A percentile compares a stretch with the other conserved stretches of the same genome.
Conservation (phyloP, 2,888 invertebrate genomes). For the Entomobrya proxima region DNA sequence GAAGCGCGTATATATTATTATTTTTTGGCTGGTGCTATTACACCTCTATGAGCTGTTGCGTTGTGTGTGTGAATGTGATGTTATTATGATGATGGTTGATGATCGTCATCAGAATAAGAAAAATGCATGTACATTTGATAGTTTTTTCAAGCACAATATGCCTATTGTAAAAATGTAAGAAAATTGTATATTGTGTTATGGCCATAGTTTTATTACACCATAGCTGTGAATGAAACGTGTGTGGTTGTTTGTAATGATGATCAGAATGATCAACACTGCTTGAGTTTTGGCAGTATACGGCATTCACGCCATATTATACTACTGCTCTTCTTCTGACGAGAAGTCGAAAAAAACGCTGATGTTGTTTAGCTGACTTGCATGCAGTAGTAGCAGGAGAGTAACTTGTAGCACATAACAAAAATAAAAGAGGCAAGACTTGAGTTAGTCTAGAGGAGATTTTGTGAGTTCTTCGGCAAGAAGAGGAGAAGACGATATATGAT, state of each 20-base stretch:
- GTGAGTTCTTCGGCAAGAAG: neutral
- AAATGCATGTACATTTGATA: neutral
- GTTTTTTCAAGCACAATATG: neutral
- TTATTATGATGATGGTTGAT: neutral
- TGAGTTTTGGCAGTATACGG: neutral
- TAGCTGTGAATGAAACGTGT: slow-evolving; percentile 16
- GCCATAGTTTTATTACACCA: slow-evolving; percentile 1
- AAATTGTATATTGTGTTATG: neutral
- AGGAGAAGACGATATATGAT: slow-evolving; percentile 33
- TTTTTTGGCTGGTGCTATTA: too few species aligned
- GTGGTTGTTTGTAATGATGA: neutral
- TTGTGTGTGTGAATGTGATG: neutral
- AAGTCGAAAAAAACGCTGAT: too few species aligned
- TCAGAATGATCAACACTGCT: neutral
- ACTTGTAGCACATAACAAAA: too few species aligned
- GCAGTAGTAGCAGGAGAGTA: too few species aligned
- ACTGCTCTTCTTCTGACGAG: too few species aligned
- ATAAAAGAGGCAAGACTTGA: too few species aligned
- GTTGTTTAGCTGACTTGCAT: too few species aligned
- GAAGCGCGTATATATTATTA: too few species aligned
- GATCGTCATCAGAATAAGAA: neutral
- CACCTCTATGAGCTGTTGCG: neutral
- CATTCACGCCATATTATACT: neutral
- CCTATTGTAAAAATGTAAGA: neutral
- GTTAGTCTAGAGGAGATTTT: too few species aligned